Evolutionary conservation across 2,888 invertebrate genomes (phyloP).

Genomic region (Pseudoips prasinana): DNA sequence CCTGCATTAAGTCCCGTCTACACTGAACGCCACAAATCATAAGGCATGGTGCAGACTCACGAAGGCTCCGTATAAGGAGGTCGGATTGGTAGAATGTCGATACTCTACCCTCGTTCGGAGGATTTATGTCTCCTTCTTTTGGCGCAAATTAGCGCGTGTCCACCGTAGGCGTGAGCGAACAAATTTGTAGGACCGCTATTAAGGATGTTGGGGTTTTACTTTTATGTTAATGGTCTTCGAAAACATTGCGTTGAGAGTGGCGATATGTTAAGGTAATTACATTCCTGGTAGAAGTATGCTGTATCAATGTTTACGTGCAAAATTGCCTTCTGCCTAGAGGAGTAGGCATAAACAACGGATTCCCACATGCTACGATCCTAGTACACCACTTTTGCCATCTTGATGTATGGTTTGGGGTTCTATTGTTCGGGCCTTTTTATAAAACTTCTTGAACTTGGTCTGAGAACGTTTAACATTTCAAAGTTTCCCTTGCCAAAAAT

Average conservation of each 20-base stretch:
- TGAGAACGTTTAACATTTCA: no score
- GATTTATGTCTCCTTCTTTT: slow-evolving; percentile 74
- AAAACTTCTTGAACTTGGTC: no score
- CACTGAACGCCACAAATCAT: slow-evolving; percentile 64
- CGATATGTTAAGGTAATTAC: not conserved
- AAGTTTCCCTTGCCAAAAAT: no score
- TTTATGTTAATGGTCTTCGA: slow-evolving; percentile 20
- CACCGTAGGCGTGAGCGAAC: slow-evolving; percentile 65
- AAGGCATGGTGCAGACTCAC: slow-evolving; percentile 66
- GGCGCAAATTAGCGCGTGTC: slow-evolving; percentile 73
- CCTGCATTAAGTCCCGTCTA: slow-evolving; percentile 27
- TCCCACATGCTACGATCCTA: no score
- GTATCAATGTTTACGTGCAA: no score
- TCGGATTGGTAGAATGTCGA: slow-evolving; percentile 47
- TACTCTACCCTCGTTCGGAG: slow-evolving; percentile 58
- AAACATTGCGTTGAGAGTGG: slow-evolving; percentile 10
- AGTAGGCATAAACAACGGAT: no score
- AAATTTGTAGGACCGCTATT: slow-evolving; percentile 57
- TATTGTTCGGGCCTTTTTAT: no score
- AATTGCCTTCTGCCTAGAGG: no score
- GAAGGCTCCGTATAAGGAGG: slow-evolving; percentile 68
- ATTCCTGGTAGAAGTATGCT: no score
- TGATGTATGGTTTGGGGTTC: no score
- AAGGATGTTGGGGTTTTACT: slow-evolving; percentile 31
- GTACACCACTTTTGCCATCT: no score